These are phyloP conservation scores for Galendromus occidentalis DNA, from an alignment of 1,140 invertebrate species.

Conservation along the genomic window DNA sequence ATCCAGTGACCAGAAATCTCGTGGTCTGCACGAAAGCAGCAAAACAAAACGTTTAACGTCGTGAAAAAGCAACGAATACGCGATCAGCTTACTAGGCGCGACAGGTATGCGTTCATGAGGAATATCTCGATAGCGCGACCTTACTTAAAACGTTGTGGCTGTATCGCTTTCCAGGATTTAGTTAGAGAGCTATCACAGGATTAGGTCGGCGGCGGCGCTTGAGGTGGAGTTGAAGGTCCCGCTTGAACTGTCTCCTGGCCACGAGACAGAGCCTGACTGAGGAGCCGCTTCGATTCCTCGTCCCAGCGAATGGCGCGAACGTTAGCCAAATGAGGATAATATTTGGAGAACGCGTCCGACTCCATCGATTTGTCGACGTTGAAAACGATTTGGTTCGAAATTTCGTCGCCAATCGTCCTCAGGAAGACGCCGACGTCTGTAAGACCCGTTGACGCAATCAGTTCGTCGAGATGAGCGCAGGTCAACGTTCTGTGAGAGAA, in stretches of 20 bases:
- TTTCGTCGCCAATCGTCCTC: neutral
- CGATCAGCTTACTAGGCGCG: too few species aligned
- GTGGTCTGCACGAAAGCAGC: too few species aligned
- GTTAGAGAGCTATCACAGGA: too few species aligned
- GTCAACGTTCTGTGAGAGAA: neutral
- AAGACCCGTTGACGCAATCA: slow-evolving; percentile 6
- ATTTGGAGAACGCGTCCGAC: neutral
- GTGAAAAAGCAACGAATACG: too few species aligned
- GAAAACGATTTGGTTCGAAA: slow-evolving; percentile 4
- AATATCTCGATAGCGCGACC: too few species aligned
- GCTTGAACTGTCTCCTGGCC: neutral
- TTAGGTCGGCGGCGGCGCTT: too few species aligned
- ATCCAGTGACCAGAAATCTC: too few species aligned
- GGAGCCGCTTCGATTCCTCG: neutral
- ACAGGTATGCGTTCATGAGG: too few species aligned
- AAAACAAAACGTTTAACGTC: too few species aligned
- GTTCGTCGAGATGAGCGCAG: slow-evolving; percentile 7
- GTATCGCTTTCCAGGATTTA: too few species aligned
- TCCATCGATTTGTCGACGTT: neutral
- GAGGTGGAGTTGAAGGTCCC: too few species aligned
- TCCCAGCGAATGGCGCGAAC: slow-evolving; percentile 10
- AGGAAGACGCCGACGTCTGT: slow-evolving; percentile 5
- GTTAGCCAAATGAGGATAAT: neutral
- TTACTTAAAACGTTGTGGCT: too few species aligned
- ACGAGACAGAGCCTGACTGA: neutral